Evolutionary conservation across 2,888 invertebrate genomes (phyloP), one percentile per base, ranked within the genome.

Genomic region (Oligia latruncula): DNA sequence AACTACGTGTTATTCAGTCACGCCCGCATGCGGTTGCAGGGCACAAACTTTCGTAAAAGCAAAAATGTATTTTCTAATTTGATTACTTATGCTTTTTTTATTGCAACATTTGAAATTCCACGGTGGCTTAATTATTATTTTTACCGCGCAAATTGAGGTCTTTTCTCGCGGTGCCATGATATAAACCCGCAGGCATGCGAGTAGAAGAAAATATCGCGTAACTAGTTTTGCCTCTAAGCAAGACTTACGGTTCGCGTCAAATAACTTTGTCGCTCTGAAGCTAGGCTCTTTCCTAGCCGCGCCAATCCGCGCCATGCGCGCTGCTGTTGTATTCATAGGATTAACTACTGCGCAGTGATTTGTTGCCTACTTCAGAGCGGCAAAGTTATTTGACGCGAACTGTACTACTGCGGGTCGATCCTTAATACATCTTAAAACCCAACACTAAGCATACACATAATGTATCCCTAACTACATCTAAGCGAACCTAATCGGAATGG

Each of bases 401-500:
- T 29, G 29, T 55, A 64, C 23, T 23, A 67, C 20, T 58, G 23
- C 6, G 2, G 13, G 4, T 35, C 0, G 29, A 64, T 62, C 15
- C 40, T 58, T 6, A n/a, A 46, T 40, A 43, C 23, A 62, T 58
- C 1, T 55, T 67, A 49, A 20, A 58, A 49, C n/a, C 20, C 29
- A 52, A 49, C 17, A 71, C 17, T 40, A 71, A 66, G 46, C n/a
- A 62, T 71, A 55, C 23, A 62, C 43, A 5, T 58, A 46, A 43
- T 43, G 5, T 55, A 55, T 11, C 29, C 23, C 62, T 74, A 65
- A 65, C 58, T 62, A 62, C 15, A 52, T 49, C 67, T 60, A 74
- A 55, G 62, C 35, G 9, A 75, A 78, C 11, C 65, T 86, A 93
- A 85, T 92, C 92, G 76, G 89, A 82, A 81, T 91, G 92, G 9